Evolutionary conservation across 2,888 invertebrate genomes (phyloP).

Genomic region (Zygaena filipendulae): DNA sequence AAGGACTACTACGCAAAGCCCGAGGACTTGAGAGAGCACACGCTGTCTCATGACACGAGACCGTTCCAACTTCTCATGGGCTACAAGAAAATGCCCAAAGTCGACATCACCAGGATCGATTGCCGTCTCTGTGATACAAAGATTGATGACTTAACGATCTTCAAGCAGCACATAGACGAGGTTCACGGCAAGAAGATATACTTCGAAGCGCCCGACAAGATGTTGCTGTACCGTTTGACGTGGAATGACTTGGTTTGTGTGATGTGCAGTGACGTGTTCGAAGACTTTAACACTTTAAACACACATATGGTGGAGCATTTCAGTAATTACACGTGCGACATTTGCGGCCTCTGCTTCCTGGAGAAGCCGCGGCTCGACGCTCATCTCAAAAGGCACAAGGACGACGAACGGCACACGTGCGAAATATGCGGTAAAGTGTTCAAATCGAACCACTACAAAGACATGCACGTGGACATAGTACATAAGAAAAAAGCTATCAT

Average conservation of each 20-base stretch:
- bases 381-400: slow-evolving; percentile 53
- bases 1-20: slow-evolving; percentile 57
- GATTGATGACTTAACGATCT: slow-evolving; percentile 40
- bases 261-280: slow-evolving; percentile 51
- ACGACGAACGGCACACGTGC: slow-evolving; percentile 63
- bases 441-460: slow-evolving; percentile 53
- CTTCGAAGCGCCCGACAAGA: slow-evolving; percentile 52
- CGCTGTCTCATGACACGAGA: slow-evolving; percentile 46
- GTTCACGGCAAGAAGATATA: slow-evolving; percentile 52
- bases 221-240: slow-evolving; percentile 41
- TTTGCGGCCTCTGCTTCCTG: slow-evolving; percentile 56
- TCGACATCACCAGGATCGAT: slow-evolving; percentile 53
- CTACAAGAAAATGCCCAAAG: slow-evolving; percentile 54
- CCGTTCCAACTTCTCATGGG: slow-evolving; percentile 53
- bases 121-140: slow-evolving; percentile 42
- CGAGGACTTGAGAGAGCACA: slow-evolving; percentile 51
- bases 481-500: slow-evolving; percentile 57
- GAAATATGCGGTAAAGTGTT: slow-evolving; percentile 59
- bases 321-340: slow-evolving; percentile 52
- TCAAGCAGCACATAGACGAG: slow-evolving; percentile 48
- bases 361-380: slow-evolving; percentile 57
- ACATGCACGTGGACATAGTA: slow-evolving; percentile 56
- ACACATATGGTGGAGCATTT: slow-evolving; percentile 58
- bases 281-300: slow-evolving; percentile 49
- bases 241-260: slow-evolving; percentile 57